Evolutionary conservation across 2,888 invertebrate species (phyloP), one percentile per base, ranked within the genome.

Genomic region (Baccha elongata): DNA sequence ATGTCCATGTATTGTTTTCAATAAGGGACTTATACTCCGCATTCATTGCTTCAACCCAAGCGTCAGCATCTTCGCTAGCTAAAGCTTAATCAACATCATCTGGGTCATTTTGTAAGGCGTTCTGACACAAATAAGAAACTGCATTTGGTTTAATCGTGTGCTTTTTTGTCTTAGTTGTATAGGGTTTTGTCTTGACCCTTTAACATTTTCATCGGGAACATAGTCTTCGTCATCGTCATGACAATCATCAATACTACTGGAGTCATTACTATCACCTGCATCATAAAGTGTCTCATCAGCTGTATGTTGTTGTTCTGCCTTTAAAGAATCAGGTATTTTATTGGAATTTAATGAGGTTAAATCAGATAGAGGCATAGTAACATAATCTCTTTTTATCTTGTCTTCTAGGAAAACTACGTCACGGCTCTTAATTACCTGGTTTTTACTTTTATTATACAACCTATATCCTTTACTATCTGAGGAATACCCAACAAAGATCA

Each of bases 1-100:
- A 21, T 55, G 37, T 37, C 37, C 37, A 55, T n/a, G 55, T 37
- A 2, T 55, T 37, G 13, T 55, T 55, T 55, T 55, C 37, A 37
- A 55, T 19, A 3, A 55, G 55, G 8, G 55, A 55, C 37, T 37
- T 21, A 21, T 55, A 55, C 32, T 55, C 37, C 6, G 37, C 37
- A 13, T 37, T n/a, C 55, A 55, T 55, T 7, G 37, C 37, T 37
- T 21, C 37, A 1, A 2, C 37, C 35, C 35, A 37, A 55, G 55
- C 35, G 3, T 35, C 19, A 2, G 53, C 53, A 53, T 55, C 37
- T 55, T 37, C 13, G 13, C 55, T 55, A 2, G 21, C 10, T 17
- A 32, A 13, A 52, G 21, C 55, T 37, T 13, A n/a, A 1, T 29
- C 13, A 13, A 23, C 2, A 50, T 15, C 3, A 4, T 29, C 15